These are phyloP conservation scores for Nesogale talazaci DNA, from an alignment of 2,113 vertebrate species.

Conservation along the genomic window DNA sequence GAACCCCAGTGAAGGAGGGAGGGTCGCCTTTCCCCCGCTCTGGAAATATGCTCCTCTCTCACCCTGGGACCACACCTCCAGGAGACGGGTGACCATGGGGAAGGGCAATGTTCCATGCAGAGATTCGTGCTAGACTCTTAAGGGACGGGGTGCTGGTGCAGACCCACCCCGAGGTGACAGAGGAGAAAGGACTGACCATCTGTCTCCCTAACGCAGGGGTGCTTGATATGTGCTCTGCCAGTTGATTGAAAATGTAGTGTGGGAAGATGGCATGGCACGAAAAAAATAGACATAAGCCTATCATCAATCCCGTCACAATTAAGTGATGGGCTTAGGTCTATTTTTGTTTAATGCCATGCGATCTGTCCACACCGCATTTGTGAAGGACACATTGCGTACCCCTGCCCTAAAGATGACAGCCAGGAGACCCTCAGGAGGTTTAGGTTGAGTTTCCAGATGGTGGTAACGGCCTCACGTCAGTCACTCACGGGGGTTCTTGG, in stretches of 20 bases:
- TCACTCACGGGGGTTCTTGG: not conserved
- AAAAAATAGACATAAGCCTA: too few species aligned
- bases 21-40: accelerated
- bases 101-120: not conserved
- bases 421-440: not conserved
- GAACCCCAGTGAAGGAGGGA: not conserved
- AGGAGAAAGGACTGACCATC: too few species aligned
- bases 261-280: too few species aligned
- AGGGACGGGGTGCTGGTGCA: not conserved
- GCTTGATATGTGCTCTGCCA: too few species aligned
- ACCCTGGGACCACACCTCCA: accelerated
- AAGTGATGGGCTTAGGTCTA: too few species aligned
- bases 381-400: too few species aligned
- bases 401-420: not conserved
- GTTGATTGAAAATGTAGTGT: too few species aligned
- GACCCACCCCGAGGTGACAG: too few species aligned
- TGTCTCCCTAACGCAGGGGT: too few species aligned
- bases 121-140: not conserved
- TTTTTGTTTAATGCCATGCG: too few species aligned
- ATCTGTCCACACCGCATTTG: too few species aligned
- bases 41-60: not conserved
- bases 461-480: not conserved
- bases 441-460: not conserved
- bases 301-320: too few species aligned
- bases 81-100: not conserved